phyloP scores from a whole-genome alignment of 2,113 vertebrate genomes.

The Sapayoa aenigma region DNA sequence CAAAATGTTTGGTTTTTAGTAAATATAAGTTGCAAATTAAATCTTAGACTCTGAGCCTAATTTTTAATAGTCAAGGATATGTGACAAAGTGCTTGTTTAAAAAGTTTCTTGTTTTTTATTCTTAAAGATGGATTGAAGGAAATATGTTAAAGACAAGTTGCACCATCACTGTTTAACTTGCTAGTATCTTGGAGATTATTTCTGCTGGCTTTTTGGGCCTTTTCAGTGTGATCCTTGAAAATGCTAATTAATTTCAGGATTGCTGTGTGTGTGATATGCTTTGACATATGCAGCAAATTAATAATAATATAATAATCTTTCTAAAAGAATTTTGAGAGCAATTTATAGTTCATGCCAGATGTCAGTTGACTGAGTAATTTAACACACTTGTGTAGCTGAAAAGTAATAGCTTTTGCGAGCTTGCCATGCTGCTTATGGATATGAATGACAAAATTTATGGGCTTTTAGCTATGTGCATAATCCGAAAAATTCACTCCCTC shows the following conservation, averaged over 20 bases:
- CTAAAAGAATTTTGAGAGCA: slow-evolving; percentile 39
- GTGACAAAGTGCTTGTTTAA: background rate
- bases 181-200: slow-evolving; percentile 28
- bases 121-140: background rate
- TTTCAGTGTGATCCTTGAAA: slow-evolving; percentile 41
- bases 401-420: slow-evolving; percentile 39
- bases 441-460: slow-evolving; percentile 54
- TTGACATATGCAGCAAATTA: slow-evolving; percentile 59
- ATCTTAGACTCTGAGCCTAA: background rate
- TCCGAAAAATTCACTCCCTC: slow-evolving; percentile 36
- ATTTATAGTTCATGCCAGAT: slow-evolving; percentile 62
- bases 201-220: slow-evolving; percentile 17
- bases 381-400: slow-evolving; percentile 56
- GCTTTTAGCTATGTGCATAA: slow-evolving; percentile 53
- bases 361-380: slow-evolving; percentile 61
- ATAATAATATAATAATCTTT: slow-evolving; percentile 64
- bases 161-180: background rate
- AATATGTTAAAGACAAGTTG: background rate
- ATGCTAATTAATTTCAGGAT: slow-evolving; percentile 55
- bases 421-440: slow-evolving; percentile 35
- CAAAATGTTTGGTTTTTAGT: background rate
- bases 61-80: background rate
- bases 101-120: background rate
- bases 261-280: slow-evolving; percentile 41
- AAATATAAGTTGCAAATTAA: background rate